Conservation (phyloP, 2,113 vertebrate species). For the Aphyosemion australe region DNA sequence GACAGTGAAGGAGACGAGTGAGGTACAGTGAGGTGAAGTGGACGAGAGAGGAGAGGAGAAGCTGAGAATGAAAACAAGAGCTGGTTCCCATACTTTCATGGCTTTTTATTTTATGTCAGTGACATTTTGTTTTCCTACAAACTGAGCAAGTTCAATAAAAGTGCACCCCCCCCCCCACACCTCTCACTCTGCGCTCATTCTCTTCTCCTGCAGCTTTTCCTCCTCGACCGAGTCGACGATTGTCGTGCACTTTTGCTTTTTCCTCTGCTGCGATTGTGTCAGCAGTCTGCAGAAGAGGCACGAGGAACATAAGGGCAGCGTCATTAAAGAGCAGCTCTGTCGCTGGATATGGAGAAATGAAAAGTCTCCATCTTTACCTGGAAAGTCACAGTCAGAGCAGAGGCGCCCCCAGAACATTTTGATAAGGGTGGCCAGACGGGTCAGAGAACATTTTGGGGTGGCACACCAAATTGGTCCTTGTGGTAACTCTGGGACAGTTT, state of each 20-base stretch:
- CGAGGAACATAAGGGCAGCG: background rate
- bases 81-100: constrained; percentile 68
- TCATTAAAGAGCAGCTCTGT: background rate
- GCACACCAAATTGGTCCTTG: too few relatives aligned
- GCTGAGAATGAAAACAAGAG: constrained; percentile 63
- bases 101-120: constrained; percentile 37
- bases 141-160: constrained; percentile 66
- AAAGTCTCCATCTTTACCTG: constrained; percentile 2
- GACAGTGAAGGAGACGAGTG: constrained; percentile 9
- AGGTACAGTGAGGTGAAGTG: constrained; percentile 11
- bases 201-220: constrained; percentile 69
- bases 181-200: constrained; percentile 80
- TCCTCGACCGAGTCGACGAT: constrained; percentile 56
- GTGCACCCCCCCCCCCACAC: constrained; percentile 49
- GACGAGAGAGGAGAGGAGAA: constrained; percentile 8
- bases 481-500: too few relatives aligned
- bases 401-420: too few relatives aligned
- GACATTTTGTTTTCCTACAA: constrained; percentile 48
- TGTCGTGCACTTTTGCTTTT: constrained; percentile 42
- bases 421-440: too few relatives aligned
- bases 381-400: too few relatives aligned
- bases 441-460: too few relatives aligned
- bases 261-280: constrained; percentile 28
- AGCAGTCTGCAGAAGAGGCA: constrained; percentile 4
- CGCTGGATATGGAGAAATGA: too few relatives aligned